These are phyloP conservation scores for Ornithorhynchus anatinus DNA, from an alignment of 2,113 vertebrate genomes.

Conservation along the genomic window DNA sequence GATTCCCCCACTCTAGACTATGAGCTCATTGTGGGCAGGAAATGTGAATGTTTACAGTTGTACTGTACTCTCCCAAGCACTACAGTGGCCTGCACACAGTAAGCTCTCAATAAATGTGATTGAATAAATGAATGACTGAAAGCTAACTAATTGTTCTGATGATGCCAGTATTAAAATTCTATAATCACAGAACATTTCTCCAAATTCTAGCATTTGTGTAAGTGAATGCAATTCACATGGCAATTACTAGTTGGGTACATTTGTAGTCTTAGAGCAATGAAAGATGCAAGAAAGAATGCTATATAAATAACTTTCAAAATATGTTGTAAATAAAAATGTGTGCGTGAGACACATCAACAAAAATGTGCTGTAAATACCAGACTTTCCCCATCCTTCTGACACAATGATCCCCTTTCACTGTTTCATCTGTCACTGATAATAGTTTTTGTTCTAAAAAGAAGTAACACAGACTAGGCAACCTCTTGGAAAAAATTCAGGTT, in stretches of 20 bases:
- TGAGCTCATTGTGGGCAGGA: no score
- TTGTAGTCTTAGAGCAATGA: constrained; percentile 4
- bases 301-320: constrained; percentile 18
- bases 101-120: no score
- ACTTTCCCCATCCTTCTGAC: constrained; percentile 48
- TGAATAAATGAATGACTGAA: no score
- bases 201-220: background rate
- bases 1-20: no score
- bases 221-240: background rate
- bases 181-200: no score
- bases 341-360: background rate
- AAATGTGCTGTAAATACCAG: constrained; percentile 24
- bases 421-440: constrained; percentile 38
- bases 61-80: no score
- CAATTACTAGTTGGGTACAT: constrained; percentile 6
- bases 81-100: no score
- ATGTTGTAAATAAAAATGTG: constrained; percentile 35
- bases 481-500: constrained; percentile 23
- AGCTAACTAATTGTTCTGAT: no score
- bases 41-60: no score
- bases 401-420: background rate
- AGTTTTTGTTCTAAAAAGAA: constrained; percentile 12
- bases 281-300: constrained; percentile 1
- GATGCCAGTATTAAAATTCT: no score
- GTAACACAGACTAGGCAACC: constrained; percentile 20